phyloP scores from a whole-genome alignment of 92 coral and sea anemone species.

The Heteractis magnifica region DNA sequence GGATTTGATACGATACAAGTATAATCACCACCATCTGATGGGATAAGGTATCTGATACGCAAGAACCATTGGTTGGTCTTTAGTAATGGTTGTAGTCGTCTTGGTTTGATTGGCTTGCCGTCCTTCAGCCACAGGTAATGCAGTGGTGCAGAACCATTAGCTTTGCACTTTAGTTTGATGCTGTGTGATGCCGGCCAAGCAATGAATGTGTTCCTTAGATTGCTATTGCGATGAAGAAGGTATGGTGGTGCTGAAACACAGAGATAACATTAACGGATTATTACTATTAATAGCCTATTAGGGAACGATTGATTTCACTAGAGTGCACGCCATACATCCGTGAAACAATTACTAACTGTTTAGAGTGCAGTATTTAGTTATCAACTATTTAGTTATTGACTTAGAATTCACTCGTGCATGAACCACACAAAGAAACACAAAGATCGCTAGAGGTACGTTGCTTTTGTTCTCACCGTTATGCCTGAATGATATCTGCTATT shows the following conservation, averaged over 20 bases:
- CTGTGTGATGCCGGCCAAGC: slow-evolving; percentile 90
- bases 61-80: slow-evolving; percentile 85
- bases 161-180: slow-evolving; percentile 75
- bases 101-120: slow-evolving; percentile 56
- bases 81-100: slow-evolving; percentile 78
- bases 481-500: no score
- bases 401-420: no score
- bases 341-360: no score
- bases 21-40: slow-evolving; percentile 80
- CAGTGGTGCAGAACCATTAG: slow-evolving; percentile 72
- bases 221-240: slow-evolving; percentile 46
- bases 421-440: no score
- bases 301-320: no score
- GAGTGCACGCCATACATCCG: no score
- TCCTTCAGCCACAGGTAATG: slow-evolving; percentile 83
- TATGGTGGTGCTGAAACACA: slow-evolving; percentile 53
- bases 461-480: no score
- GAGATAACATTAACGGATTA: background rate
- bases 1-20: slow-evolving; percentile 86
- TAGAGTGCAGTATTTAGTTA: no score
- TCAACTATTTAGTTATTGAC: no score
- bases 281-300: background rate
- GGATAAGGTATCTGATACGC: slow-evolving; percentile 68
- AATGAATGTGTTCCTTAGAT: slow-evolving; percentile 63
- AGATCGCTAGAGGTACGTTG: no score